phyloP scores from a whole-genome alignment of 2,797 vertebrate species.

The Parambassis ranga region DNA sequence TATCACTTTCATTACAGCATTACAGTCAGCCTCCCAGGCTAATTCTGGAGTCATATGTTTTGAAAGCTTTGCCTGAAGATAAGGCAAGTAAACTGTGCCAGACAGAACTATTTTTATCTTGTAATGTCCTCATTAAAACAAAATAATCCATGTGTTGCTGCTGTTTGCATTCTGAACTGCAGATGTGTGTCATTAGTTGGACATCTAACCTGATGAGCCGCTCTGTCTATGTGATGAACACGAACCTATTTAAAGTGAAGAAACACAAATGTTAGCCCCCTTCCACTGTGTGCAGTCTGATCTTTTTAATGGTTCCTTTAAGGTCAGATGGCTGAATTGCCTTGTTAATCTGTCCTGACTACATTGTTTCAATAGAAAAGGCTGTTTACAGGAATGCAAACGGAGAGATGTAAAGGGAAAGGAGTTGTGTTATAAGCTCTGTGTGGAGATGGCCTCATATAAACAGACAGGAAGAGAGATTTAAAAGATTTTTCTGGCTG shows the following conservation, averaged over 20 bases:
- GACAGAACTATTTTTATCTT: slow-evolving; percentile 55
- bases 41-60: slow-evolving; percentile 34
- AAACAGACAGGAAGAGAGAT: slow-evolving; percentile 12
- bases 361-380: slow-evolving; percentile 42
- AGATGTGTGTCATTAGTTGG: slow-evolving; percentile 1
- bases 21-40: slow-evolving; percentile 33
- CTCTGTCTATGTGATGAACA: slow-evolving; percentile 7
- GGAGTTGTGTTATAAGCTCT: neutral
- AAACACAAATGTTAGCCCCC: neutral
- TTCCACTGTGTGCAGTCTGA: slow-evolving; percentile 1
- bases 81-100: slow-evolving; percentile 52
- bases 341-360: slow-evolving; percentile 30
- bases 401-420: slow-evolving; percentile 24
- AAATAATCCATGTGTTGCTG: neutral
- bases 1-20: slow-evolving; percentile 14
- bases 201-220: slow-evolving; percentile 1
- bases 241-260: slow-evolving; percentile 10
- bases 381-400: slow-evolving; percentile 43
- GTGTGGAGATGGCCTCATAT: slow-evolving; percentile 16
- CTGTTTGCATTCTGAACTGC: slow-evolving; percentile 8
- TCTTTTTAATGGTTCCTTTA: slow-evolving; percentile 26
- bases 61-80: slow-evolving; percentile 43
- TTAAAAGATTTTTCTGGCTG: neutral
- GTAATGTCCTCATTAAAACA: slow-evolving; percentile 54
- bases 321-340: slow-evolving; percentile 27